phyloP scores from a whole-genome alignment of 2,797 vertebrate genomes.

The Sphenodon punctatus region DNA sequence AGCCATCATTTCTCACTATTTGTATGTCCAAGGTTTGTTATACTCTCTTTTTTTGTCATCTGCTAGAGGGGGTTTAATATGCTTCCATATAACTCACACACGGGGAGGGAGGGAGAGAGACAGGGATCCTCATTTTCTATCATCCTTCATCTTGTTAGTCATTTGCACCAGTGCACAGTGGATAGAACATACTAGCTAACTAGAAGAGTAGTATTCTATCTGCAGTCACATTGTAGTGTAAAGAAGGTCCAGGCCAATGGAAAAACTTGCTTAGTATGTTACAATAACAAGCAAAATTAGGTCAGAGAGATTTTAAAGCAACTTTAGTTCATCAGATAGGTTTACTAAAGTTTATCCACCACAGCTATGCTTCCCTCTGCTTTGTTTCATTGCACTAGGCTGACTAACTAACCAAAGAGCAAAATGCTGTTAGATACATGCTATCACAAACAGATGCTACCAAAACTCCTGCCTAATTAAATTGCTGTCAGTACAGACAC shows the following conservation, averaged over 20 bases:
- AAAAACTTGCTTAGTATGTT: neutral
- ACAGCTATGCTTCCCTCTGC: neutral
- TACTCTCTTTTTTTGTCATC: too few species aligned
- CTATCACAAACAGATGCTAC: neutral
- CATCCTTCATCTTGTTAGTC: neutral
- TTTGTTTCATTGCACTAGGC: neutral
- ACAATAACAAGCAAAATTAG: neutral
- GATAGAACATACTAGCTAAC: neutral
- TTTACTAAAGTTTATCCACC: neutral
- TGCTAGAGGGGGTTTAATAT: too few species aligned
- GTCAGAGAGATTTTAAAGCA: neutral
- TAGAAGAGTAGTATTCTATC: too few species aligned
- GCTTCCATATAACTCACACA: too few species aligned
- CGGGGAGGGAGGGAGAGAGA: neutral
- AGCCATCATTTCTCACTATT: too few species aligned
- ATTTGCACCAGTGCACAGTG: neutral
- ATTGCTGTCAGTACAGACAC: neutral
- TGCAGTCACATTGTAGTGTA: neutral
- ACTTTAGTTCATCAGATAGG: neutral
- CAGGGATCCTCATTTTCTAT: neutral
- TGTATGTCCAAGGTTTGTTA: too few species aligned
- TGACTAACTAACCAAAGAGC: conserved; percentile 9
- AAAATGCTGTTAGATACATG: neutral
- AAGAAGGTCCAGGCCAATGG: neutral
- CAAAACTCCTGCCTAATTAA: conserved; percentile 7